These are phyloP conservation scores for Temnopleurus reevesii DNA, from an alignment of 53 echinoderm and acorn worm genomes.

Conservation along the genomic window DNA sequence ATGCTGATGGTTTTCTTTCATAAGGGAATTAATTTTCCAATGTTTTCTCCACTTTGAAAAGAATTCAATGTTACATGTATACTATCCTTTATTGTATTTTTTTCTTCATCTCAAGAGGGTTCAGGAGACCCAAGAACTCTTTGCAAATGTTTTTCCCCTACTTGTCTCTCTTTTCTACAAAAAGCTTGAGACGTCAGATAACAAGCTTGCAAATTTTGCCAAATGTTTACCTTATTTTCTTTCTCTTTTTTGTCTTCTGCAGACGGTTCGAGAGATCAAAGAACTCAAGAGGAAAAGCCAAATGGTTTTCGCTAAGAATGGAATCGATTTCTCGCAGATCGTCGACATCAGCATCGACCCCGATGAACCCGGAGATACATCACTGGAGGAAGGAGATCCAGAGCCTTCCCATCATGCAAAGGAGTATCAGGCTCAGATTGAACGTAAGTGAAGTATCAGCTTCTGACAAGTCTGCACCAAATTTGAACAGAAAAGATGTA, in stretches of 20 bases:
- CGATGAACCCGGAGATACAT: constrained; percentile 55
- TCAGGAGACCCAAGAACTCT: neutral
- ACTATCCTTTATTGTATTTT: neutral
- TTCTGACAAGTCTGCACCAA: no score
- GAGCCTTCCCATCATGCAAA: constrained; percentile 33
- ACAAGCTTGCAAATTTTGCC: neutral
- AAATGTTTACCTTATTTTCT: neutral
- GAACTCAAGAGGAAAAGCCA: constrained; percentile 91
- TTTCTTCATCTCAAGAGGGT: no score
- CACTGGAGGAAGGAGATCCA: constrained; percentile 66
- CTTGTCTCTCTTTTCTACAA: no score
- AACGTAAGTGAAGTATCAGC: no score
- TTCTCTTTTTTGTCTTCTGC: neutral
- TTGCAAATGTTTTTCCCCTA: neutral
- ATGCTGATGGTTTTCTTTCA: no score
- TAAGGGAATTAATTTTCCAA: no score
- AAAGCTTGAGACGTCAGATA: no score
- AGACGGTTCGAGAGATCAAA: constrained; percentile 95
- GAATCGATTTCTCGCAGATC: constrained; percentile 56
- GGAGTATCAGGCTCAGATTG: constrained; percentile 37
- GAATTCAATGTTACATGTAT: no score
- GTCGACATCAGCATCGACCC: constrained; percentile 68
- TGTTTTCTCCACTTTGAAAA: no score
- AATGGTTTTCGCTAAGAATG: constrained; percentile 54
- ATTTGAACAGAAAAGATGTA: no score